Base-by-base conservation (phyloP, 2,797 vertebrate genomes). In the Avahi laniger region DNA sequence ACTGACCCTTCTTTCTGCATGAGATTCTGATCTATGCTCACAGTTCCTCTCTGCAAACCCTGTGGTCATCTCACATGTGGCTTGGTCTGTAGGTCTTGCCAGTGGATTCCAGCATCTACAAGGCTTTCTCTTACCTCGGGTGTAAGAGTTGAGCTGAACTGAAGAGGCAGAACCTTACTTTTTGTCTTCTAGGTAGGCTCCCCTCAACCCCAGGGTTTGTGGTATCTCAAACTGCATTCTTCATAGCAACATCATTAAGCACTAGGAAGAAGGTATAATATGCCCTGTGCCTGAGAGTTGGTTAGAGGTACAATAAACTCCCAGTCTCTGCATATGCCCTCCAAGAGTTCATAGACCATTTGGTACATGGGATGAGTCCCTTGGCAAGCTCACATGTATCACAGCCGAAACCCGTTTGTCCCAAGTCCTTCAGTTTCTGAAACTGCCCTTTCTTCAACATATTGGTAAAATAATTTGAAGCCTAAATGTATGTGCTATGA, bases 161-260 rank as follows among this genome's bases (percentile, higher is more conserved):
- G 26, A 67, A 57, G 48, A 81, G 8, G 11, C 57, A 87, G 57
- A 75, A 41, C 18, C 24, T 79, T 15, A 65, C 38, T 65, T 80
- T 86, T 65, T 73, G 52, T 48, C 46, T 70, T 14, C 38, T 41
- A 81, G 33, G 20, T 48, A 75, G 46, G 73, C 7, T 86, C 26
- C 48, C 38, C 33, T 81, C 48, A 30, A 35, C 35, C 18, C 7
- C 72, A 38, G 24, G 26, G 18, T 65, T 65, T 65, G 67, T 7
- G 48, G 63, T 14, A 33, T 67, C 13, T 26, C 18, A 73, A 80
- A 87, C 13, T 30, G 24, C n/a, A 69, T 17, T 85, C 76, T 87
- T 86, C 35, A 38, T 85, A 33, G 48, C 33, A 48, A 90, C 20
- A 84, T 65, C 38, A 72, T 86, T 20, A 54, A 81, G 33, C 80